Evolutionary conservation across 1,140 invertebrate species (phyloP).

Genomic region (Hetaerina americana): DNA sequence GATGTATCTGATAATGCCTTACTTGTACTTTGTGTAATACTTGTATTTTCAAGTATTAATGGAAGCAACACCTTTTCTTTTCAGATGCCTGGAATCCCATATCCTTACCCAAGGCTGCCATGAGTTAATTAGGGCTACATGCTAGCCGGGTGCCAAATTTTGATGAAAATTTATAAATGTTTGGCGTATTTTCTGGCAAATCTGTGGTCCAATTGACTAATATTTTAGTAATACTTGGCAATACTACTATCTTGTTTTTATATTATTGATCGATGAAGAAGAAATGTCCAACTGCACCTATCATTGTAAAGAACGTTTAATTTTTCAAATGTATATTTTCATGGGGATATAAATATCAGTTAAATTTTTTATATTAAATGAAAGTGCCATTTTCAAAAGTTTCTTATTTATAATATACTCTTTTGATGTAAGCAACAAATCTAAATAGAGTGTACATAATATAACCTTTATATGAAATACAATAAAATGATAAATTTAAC

Average conservation of each 20-base stretch:
- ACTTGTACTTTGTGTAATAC: too few species aligned
- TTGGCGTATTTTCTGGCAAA: neutral
- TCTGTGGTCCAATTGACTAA: neutral
- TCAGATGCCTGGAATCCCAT: neutral
- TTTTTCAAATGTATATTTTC: constrained; percentile 1
- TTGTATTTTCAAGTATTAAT: too few species aligned
- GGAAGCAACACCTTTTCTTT: too few species aligned
- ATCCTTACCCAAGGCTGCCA: neutral
- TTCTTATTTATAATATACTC: neutral
- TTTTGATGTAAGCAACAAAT: too few species aligned
- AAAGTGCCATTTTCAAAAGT: neutral
- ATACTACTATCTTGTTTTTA: neutral
- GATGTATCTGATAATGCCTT: too few species aligned
- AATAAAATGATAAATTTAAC: too few species aligned
- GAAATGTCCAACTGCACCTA: neutral
- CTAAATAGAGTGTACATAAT: too few species aligned
- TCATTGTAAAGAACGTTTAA: neutral
- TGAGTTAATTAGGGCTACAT: neutral
- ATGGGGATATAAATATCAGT: neutral
- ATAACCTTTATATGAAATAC: too few species aligned
- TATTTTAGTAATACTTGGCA: neutral
- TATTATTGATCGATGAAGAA: neutral
- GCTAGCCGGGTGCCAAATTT: neutral
- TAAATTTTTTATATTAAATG: neutral
- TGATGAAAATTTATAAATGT: neutral